Base-by-base conservation (phyloP, 2,113 vertebrate genomes). In the Trogon surrucura region DNA sequence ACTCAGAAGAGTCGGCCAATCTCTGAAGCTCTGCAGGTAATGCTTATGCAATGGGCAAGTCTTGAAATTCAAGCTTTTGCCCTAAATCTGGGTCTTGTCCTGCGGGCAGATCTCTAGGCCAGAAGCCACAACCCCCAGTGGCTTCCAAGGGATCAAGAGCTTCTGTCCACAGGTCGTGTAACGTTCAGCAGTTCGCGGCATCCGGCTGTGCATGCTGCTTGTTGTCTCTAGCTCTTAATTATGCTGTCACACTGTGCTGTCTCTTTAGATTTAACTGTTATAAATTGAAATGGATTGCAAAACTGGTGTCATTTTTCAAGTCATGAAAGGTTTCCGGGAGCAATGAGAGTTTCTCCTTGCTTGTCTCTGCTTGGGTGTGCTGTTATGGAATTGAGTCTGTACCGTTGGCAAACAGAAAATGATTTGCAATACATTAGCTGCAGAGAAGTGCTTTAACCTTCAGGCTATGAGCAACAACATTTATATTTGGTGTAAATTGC, bases 401-500 rank as follows among this genome's bases (percentile, higher is more conserved):
- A 61, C 62, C 85, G 73, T 47, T 86, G 61, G 86, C 69, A 91
- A 91, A 65, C 77, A 81, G 84, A 80, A 85, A 67, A 25, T 61
- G 0, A 45, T 84, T 78, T 51, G 6, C 89, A 92, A 67, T 87
- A 16, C 53, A 45, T 92, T 91, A 80, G 36, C 75, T 80, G 47
- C 10, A 92, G 56, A 80, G 80, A 92, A 94, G 54, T 77, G 50
- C 77, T 88, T 80, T 83, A 92, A 92, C 91, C 80, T 95, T 84
- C 72, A 71, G 72, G 10, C 61, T 93, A 48, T 58, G 80, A 80
- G 74, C 51, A 95, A 29, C 64, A 85, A 32, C 51, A 11, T 89
- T 91, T 86, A 38, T 79, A 87, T 79, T 95, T 91, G 93, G 61
- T 91, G 80, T 84, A 69, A 91, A 93, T 79, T 81, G 57, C 57